Evolutionary conservation across 2,113 vertebrate species (phyloP), one percentile per base, ranked within the genome.

Genomic region (Apeltes quadracus): DNA sequence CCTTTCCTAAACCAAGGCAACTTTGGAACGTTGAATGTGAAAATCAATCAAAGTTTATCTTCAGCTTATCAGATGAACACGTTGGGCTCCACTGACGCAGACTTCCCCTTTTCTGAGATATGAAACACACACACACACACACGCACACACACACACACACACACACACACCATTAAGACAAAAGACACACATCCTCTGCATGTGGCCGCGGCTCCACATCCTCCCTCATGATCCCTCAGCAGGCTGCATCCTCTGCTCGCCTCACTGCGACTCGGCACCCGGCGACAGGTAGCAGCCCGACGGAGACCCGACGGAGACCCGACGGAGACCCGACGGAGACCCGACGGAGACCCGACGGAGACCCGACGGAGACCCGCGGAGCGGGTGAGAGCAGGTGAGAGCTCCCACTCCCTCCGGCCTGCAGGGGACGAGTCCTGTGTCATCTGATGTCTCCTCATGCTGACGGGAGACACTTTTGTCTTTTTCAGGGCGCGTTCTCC

Each of bases 201-300:
- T 86, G 83, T 89, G 84, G 87, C 85, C 85, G 64, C 80, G n/a
- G n/a, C 2, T 82, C 66, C 84, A 89, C 51, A 90, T 92, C 90
- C 90, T 90, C 85, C 69, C 79, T 16, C 53, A 13, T 61, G 66
- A 84, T 85, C 74, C 79, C 58, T 69, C 61, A 27, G 6, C 78
- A 32, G 68, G 76, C 59, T 72, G 90, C 88, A 89, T 92, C 87
- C 89, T 86, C 80, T 65, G 32, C 32, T 34, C 32, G 32, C 32
- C 78, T 78, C 87, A 77, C 75, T 75, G 72, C 69, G 79, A 41
- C 67, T 74, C 53, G 82, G 44, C 36, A 32, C 78, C 82, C 75
- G 44, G 61, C 72, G 73, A 18, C 84, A 92, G 92, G 89, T 92
- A 92, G 89, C 82, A 81, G n/a, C 70, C 34, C 53, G 14, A 61